A percentile compares a stretch with the other conserved stretches of the same genome.
Conservation (phyloP, 2,888 invertebrate genomes). For the Cynaeus angustus region DNA sequence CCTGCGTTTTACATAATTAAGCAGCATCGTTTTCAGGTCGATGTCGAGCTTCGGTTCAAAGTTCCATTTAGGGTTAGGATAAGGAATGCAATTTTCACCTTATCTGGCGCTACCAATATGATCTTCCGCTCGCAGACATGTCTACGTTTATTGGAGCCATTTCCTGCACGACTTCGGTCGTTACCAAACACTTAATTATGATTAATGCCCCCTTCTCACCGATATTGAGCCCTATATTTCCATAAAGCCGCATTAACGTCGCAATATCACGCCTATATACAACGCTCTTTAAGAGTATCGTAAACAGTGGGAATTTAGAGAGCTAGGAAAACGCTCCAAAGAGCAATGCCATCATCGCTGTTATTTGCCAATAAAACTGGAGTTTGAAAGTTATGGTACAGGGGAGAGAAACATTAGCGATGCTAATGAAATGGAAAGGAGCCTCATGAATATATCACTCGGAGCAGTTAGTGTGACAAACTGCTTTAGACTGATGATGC, state of each 20-base stretch:
- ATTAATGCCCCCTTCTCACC: constrained; percentile 69
- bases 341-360: constrained; percentile 61
- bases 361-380: constrained; percentile 67
- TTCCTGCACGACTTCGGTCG: constrained; percentile 66
- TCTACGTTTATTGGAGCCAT: constrained; percentile 68
- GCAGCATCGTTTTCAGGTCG: constrained; percentile 28
- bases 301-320: constrained; percentile 65
- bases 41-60: constrained; percentile 53
- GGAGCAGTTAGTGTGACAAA: constrained; percentile 54
- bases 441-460: constrained; percentile 61
- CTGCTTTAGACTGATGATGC: constrained; percentile 50
- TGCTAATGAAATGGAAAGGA: constrained; percentile 65
- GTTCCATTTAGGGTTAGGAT: constrained; percentile 61
- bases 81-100: constrained; percentile 69
- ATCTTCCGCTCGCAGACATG: constrained; percentile 67
- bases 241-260: constrained; percentile 76
- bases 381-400: constrained; percentile 62
- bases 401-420: constrained; percentile 62
- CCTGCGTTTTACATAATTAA: constrained; percentile 27
- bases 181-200: constrained; percentile 70
- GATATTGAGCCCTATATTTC: constrained; percentile 76
- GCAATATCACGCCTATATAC: constrained; percentile 69
- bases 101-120: constrained; percentile 67
- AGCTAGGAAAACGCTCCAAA: constrained; percentile 58
- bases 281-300: constrained; percentile 65